Base-by-base conservation (phyloP, 2,888 invertebrate genomes). In the Neoaliturus tenellus region DNA sequence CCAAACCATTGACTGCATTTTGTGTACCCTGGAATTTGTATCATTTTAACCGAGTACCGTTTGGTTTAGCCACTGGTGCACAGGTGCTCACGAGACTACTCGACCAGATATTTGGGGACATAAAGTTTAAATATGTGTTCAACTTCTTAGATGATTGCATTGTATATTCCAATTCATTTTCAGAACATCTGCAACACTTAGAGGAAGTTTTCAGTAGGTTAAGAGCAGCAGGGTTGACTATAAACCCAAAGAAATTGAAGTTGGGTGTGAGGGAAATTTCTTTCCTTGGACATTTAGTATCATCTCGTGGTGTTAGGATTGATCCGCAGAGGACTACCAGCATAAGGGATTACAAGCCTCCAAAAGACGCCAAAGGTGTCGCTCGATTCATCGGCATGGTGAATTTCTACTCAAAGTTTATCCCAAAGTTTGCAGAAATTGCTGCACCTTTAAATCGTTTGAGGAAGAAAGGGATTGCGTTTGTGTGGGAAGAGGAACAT, bases 391-490 rank as follows among this genome's bases (percentile, higher is more conserved):
- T 88, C 10, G 88, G 88, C 0, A 55, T 85, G 1, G 78, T 86
- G 14, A 85, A 86, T n/a, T 89, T 88, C 86, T 82, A 88, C 0
- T 85, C 88, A 0, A 87, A 87, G n/a, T 89, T 87, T 55, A 73
- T 89, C 0, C 87, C 87, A 0, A 82, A 84, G 14, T 86, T 86
- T 51, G 83, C 87, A 0, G 67, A 67, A 67, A 17, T 33, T 1
- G 67, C 67, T 2, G 28, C 31, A 3, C 67, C 35, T 0, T n/a
- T 67, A 1, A 67, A 31, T 31, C 3, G 5, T 5, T 31, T 67
- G 85, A 5, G 51, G 20, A 51, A 23, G 51, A 51, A 23, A 10
- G 51, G 23, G 2, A 23, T 23, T 3, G 10, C 2, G 1, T 51
- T 51, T 51, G 23, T 23, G 23, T 51, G 51, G 51, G 51, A 4